Base-by-base conservation (phyloP, 2,888 invertebrate genomes). In the Carcina quercana region DNA sequence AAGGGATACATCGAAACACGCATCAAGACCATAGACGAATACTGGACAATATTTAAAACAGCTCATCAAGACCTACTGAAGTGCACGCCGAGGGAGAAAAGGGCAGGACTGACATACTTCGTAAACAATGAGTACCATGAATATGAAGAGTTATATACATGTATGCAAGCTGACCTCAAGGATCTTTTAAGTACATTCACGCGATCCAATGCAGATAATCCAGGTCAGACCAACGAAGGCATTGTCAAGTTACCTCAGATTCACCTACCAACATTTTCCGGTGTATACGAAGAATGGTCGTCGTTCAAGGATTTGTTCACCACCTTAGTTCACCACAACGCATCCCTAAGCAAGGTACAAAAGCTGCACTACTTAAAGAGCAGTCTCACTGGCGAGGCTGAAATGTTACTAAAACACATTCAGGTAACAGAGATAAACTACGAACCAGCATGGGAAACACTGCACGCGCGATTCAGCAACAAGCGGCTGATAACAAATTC, bases 401-500 rank as follows among this genome's bases (percentile, higher is more conserved):
- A 35, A 13, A 25, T 21, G 2, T 12, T 30, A 11, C 8, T 38
- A 8, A 29, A 27, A 3, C 35, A 32, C 21, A 27, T 38, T 2
- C 38, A 25, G 17, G 25, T 38, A 2, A 38, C 38, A 1, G 26
- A 31, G 4, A 25, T n/a, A 5, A 47, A 44, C 29, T 45, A 45
- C 12, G 15, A 11, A 11, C 30, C 31, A 29, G 43, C 43, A 11
- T 47, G 43, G 43, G 22, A 34, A 2, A 33, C 30, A 7, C 30
- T 47, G 5, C 42, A 38, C 7, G 8, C 27, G 4, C 25, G 45
- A 3, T 48, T 38, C 15, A 43, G 42, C 2, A 46, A 48, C 19
- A 47, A 44, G 30, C 37, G 34, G 12, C 11, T 41, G 11, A 42
- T 46, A 25, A 35, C 40, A 1, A 46, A 46, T 24, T 26, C 37